Base-by-base conservation (phyloP, 2,888 invertebrate genomes). In the Pelosia muscerda region DNA sequence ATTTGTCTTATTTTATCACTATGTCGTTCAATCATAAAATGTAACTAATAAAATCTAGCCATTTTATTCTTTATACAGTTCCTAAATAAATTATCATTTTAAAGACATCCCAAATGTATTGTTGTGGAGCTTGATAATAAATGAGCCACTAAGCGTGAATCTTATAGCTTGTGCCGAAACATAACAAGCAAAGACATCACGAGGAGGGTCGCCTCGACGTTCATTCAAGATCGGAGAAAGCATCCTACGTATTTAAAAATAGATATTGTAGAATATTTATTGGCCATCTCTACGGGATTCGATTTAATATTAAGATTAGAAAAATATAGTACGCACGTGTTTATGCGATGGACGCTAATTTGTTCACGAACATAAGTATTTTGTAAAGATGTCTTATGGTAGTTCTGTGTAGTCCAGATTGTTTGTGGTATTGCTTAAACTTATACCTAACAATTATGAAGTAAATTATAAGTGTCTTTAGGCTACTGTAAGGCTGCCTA, bases 201-300 rank as follows among this genome's bases (percentile, higher is more conserved):
- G 90, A 87, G 86, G 91, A 92, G 93, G 94, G 94, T 91, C 92
- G 92, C 77, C 87, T 86, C 82, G 86, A 85, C 86, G 91, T 94
- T 94, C 94, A 94, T 94, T 94, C 94, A 94, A 91, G 89, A 93
- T 90, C 88, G 92, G 90, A 90, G 92, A 93, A 93, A 94, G 94
- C 93, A 90, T 93, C 90, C 90, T 87, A 92, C 88, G 91, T 89
- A 92, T 91, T 90, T 93, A 91, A 92, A 95, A 94, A 94, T 95
- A 95, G 94, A 92, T 85, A 88, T 91, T 88, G 90, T 90, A 86
- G 85, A 87, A 90, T 92, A 94, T 95, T 95, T 94, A 95, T 94
- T 92, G 84, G 90, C 85, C 86, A 91, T 90, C 89, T 90, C 90
- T 88, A 89, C 83, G 88, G 86, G 88, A 93, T 93, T 93, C 90